phyloP scores from a whole-genome alignment of 1,140 invertebrate species.

The Pseudomyrmex cubaensis region DNA sequence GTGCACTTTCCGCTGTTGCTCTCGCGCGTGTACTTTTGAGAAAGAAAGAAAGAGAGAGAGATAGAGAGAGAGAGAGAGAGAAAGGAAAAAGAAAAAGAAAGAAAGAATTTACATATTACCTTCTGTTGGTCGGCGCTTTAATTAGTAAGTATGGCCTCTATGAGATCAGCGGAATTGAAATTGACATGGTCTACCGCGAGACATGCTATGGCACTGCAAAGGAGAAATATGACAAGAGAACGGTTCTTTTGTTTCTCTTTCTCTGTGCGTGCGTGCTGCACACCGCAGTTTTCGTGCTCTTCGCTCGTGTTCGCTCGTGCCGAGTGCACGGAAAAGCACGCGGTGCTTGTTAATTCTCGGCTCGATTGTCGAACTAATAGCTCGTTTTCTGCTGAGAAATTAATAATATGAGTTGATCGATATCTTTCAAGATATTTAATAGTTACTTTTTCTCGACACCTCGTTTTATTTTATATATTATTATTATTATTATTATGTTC shows the following conservation, averaged over 20 bases:
- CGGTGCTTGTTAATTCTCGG: conserved; percentile 44
- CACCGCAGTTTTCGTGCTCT: conserved; percentile 11
- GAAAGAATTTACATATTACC: conserved; percentile 26
- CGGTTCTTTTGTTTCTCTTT: conserved; percentile 2
- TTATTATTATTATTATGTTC: too few relatives aligned
- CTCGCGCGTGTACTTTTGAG: neutral
- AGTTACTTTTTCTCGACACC: neutral
- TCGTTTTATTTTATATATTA: too few relatives aligned
- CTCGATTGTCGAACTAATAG: conserved; percentile 30
- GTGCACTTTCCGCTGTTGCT: conserved; percentile 31
- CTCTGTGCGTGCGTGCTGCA: too few relatives aligned
- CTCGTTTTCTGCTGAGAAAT: neutral
- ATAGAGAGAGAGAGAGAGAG: too few relatives aligned
- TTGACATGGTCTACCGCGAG: conserved; percentile 28
- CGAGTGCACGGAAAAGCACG: conserved; percentile 20
- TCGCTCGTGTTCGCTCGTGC: conserved; percentile 26
- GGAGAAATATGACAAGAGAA: conserved; percentile 33
- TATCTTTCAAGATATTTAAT: neutral
- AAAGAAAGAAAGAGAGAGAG: too few relatives aligned
- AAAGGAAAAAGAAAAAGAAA: neutral
- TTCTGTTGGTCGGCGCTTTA: conserved; percentile 56
- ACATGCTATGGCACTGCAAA: neutral
- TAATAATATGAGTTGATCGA: neutral
- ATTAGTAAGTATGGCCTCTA: conserved; percentile 55
- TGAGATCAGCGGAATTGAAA: conserved; percentile 23